phyloP scores from a whole-genome alignment of 2,888 invertebrate genomes.

The Tetheella fluctuosa region DNA sequence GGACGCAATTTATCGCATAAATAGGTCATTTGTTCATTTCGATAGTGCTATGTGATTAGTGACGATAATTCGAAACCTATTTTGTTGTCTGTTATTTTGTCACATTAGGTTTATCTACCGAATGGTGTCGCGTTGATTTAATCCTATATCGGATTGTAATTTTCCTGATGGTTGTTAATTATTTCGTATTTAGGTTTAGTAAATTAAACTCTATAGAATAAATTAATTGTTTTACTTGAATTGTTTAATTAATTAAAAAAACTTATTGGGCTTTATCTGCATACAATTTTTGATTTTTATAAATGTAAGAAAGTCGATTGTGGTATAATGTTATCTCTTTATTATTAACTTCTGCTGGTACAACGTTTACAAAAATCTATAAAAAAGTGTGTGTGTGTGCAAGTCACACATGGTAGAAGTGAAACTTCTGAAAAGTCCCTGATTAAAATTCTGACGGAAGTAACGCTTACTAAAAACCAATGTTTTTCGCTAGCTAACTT shows the following conservation, averaged over 20 bases:
- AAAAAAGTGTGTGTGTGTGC: no score
- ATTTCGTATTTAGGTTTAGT: neutral
- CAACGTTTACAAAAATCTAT: neutral
- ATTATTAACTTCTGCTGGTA: no score
- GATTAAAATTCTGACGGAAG: no score
- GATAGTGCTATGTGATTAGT: constrained; percentile 35
- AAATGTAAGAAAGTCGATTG: no score
- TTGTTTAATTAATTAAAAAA: no score
- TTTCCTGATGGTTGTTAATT: neutral
- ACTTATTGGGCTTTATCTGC: no score
- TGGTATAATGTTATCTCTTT: no score
- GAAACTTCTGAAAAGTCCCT: no score
- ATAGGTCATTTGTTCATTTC: constrained; percentile 42
- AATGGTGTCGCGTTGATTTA: constrained; percentile 24
- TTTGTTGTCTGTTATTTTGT: constrained; percentile 16
- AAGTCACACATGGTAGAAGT: no score
- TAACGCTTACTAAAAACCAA: no score
- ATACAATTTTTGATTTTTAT: no score
- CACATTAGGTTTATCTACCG: constrained; percentile 14
- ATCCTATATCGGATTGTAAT: constrained; percentile 7
- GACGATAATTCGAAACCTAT: constrained; percentile 31
- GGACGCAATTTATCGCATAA: constrained; percentile 34
- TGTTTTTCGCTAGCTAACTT: no score
- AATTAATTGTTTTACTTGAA: neutral
- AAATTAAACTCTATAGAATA: neutral